phyloP scores from a whole-genome alignment of 2,113 vertebrate species.

The Loxodonta africana region DNA sequence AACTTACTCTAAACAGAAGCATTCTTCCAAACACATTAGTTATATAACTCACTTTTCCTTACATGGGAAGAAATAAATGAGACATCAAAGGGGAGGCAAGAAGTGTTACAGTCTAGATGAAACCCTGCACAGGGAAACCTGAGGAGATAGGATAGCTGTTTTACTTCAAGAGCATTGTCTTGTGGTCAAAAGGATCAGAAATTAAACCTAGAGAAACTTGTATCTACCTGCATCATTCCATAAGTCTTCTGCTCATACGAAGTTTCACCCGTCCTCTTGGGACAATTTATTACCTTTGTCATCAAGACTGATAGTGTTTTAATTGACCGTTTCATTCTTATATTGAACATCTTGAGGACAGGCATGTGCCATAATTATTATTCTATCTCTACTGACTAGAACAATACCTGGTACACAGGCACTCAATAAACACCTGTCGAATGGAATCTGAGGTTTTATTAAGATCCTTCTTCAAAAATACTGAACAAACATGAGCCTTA shows the following conservation, averaged over 20 bases:
- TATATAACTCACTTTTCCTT: not conserved
- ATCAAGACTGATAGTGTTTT: not conserved
- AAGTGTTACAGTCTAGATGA: not conserved
- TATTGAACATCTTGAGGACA: not conserved
- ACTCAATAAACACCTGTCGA: not conserved
- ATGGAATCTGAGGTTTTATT: not conserved
- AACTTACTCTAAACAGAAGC: not conserved
- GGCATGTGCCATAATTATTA: not conserved
- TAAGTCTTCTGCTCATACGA: not conserved
- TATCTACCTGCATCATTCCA: not conserved
- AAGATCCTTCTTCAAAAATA: not conserved
- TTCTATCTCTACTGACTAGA: too few species aligned
- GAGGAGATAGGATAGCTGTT: not conserved
- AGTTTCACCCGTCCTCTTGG: not conserved
- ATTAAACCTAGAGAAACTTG: not conserved
- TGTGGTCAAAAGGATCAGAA: not conserved
- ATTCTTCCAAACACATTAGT: not conserved
- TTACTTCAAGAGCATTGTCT: too few species aligned
- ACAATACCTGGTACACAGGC: too few species aligned
- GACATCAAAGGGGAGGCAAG: not conserved
- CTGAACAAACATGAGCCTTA: not conserved
- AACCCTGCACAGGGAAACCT: not conserved
- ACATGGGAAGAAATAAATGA: not conserved
- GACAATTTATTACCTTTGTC: not conserved
- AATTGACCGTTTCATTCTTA: not conserved